These are phyloP conservation scores for Spisula subtruncata DNA, from an alignment of 2,888 invertebrate genomes.

Conservation along the genomic window DNA sequence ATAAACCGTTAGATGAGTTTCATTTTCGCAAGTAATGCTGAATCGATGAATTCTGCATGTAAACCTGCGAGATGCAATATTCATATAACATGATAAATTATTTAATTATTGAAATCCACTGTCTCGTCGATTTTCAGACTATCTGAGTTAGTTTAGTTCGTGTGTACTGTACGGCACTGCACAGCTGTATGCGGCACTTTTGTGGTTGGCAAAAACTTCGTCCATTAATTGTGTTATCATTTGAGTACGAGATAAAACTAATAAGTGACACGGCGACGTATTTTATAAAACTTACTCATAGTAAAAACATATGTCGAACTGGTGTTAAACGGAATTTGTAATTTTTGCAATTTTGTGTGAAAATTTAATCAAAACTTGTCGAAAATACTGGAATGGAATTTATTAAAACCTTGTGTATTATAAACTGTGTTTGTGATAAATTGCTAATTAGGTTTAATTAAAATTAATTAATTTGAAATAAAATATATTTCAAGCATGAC, in stretches of 20 bases:
- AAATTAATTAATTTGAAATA: background rate
- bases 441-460: background rate
- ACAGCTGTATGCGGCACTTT: background rate
- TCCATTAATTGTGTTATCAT: constrained; percentile 8
- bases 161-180: background rate
- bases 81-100: background rate
- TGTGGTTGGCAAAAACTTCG: background rate
- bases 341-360: background rate
- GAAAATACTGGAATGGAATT: background rate
- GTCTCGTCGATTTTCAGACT: background rate
- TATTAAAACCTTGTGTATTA: background rate
- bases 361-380: background rate
- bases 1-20: too few species aligned
- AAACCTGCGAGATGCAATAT: background rate
- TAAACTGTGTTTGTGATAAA: background rate
- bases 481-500: constrained; percentile 15
- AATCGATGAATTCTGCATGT: background rate
- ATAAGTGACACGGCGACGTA: background rate
- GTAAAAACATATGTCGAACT: background rate
- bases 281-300: background rate
- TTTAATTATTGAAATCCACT: background rate
- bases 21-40: too few species aligned
- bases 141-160: background rate
- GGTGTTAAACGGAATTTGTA: background rate
- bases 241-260: background rate